Evolutionary conservation across 2,888 invertebrate species (phyloP).

Genomic region (Allophyes oxyacanthae): DNA sequence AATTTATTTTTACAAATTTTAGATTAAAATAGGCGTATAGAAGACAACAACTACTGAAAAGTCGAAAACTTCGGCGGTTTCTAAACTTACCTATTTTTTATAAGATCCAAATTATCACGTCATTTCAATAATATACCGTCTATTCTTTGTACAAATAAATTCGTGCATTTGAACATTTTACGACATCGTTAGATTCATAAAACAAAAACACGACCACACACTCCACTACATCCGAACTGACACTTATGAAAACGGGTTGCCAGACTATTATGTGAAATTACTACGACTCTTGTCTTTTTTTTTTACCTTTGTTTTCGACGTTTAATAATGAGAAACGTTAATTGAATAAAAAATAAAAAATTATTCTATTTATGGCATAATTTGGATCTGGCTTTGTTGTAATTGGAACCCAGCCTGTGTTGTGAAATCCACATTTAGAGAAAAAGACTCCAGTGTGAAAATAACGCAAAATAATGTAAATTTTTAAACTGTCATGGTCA

Average conservation of each 20-base stretch:
- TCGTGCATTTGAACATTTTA: constrained; percentile 73
- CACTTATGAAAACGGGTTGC: constrained; percentile 44
- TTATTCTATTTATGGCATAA: too few species aligned
- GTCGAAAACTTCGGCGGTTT: constrained; percentile 2
- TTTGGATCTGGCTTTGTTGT: too few species aligned
- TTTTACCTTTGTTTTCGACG: too few species aligned
- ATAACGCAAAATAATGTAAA: too few species aligned
- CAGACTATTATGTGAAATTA: constrained; percentile 8
- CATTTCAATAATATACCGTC: constrained; percentile 67
- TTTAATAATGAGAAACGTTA: too few species aligned
- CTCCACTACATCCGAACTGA: constrained; percentile 62
- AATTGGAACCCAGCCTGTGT: too few species aligned
- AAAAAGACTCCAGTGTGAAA: too few species aligned
- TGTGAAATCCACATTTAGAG: too few species aligned
- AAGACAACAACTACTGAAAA: constrained; percentile 8
- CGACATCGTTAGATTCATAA: constrained; percentile 63
- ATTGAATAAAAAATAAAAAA: too few species aligned
- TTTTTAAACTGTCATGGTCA: too few species aligned
- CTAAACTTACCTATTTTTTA: constrained; percentile 49
- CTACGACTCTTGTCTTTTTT: not conserved
- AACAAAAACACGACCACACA: constrained; percentile 77
- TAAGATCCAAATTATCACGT: constrained; percentile 51
- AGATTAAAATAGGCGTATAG: too few species aligned
- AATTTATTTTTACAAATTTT: not conserved
- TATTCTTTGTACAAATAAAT: constrained; percentile 62